phyloP scores from a whole-genome alignment of 2,797 vertebrate genomes.

The Pseudochromis fuscus region DNA sequence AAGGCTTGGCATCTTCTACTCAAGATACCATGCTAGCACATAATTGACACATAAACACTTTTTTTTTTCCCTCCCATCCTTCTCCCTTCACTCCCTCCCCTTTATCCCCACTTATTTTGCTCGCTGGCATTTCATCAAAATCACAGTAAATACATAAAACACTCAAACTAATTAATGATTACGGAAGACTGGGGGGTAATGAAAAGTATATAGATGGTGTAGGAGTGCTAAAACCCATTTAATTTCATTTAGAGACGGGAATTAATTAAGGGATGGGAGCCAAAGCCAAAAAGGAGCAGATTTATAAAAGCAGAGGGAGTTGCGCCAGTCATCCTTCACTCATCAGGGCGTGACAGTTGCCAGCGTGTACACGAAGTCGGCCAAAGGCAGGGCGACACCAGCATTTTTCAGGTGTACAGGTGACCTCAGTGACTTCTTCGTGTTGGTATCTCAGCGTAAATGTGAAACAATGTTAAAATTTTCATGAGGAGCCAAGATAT shows the following conservation, averaged over 20 bases:
- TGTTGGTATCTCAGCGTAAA: neutral
- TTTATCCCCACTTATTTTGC: slow-evolving; percentile 54
- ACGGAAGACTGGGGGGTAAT: slow-evolving; percentile 67
- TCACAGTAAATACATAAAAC: slow-evolving; percentile 80
- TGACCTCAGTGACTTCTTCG: slow-evolving; percentile 8
- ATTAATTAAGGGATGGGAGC: slow-evolving; percentile 75
- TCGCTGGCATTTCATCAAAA: slow-evolving; percentile 77
- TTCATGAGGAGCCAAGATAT: too few relatives aligned
- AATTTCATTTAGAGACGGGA: slow-evolving; percentile 78
- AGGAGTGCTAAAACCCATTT: slow-evolving; percentile 80
- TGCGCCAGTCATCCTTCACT: slow-evolving; percentile 68
- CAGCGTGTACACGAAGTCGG: slow-evolving; percentile 38
- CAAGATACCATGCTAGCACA: slow-evolving; percentile 61
- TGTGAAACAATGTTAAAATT: too few relatives aligned
- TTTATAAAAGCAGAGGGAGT: slow-evolving; percentile 68
- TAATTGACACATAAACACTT: slow-evolving; percentile 73
- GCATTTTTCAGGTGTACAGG: slow-evolving; percentile 46
- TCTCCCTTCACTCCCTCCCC: slow-evolving; percentile 26
- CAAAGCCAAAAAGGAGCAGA: slow-evolving; percentile 70
- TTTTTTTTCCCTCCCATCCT: slow-evolving; percentile 15
- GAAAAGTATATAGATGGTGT: slow-evolving; percentile 79
- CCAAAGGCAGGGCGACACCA: slow-evolving; percentile 26
- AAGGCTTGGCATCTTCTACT: slow-evolving; percentile 67
- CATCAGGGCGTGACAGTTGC: slow-evolving; percentile 61
- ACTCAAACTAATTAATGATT: slow-evolving; percentile 82